A percentile compares a stretch with the other conserved stretches of the same genome.
Conservation (phyloP, 2,113 vertebrate genomes). For the Indri indri region DNA sequence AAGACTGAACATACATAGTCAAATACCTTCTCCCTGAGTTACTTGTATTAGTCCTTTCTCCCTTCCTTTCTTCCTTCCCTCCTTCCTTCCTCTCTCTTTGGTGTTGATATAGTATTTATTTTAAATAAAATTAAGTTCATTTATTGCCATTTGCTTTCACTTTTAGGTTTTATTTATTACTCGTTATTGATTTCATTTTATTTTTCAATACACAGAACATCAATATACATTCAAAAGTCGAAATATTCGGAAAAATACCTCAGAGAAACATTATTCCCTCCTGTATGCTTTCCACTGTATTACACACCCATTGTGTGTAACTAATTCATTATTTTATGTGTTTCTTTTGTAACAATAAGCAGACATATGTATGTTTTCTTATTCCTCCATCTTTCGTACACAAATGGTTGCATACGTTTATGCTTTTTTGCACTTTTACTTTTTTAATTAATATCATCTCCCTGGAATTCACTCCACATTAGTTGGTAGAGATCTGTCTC, state of each 20-base stretch:
- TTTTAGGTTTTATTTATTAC: neutral
- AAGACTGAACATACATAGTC: neutral
- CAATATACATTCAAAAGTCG: neutral
- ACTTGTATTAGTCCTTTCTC: neutral
- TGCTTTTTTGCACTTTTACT: neutral
- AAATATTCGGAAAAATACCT: neutral
- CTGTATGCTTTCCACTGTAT: neutral
- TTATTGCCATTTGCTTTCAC: neutral
- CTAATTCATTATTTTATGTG: neutral
- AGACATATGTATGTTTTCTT: neutral
- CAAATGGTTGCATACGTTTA: neutral
- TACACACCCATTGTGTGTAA: neutral
- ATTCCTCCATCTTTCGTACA: neutral
- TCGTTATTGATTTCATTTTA: neutral
- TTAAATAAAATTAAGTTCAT: constrained; percentile 26
- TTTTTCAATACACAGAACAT: neutral
- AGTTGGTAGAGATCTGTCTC: neutral
- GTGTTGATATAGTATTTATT: neutral
- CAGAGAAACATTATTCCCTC: neutral
- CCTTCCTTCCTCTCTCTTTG: neutral
- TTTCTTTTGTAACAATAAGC: neutral
- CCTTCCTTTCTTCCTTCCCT: neutral
- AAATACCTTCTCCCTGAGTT: neutral
- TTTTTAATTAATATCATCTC: neutral
- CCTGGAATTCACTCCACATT: neutral